Conservation (phyloP, 2,113 vertebrate genomes). For the Fulica atra region DNA sequence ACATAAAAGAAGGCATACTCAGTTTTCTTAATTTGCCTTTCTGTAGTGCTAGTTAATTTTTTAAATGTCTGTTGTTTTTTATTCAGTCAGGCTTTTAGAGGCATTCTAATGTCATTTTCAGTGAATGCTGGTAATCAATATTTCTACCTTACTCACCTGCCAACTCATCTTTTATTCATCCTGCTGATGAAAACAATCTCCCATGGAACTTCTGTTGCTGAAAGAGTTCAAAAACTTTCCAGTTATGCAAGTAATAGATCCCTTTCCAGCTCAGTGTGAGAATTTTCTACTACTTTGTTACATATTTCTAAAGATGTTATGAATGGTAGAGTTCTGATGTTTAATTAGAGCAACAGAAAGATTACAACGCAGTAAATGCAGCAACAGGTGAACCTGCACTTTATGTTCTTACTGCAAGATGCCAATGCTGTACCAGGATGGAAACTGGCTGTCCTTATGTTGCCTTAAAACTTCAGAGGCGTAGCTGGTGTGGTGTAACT, state of each 20-base stretch:
- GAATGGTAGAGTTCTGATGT: not conserved
- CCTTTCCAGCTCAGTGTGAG: not conserved
- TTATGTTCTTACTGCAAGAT: not conserved
- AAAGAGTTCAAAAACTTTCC: not conserved
- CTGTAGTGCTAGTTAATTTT: not conserved
- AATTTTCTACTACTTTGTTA: not conserved
- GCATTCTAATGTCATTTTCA: conserved; percentile 2
- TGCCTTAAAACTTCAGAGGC: not conserved
- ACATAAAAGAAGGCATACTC: not conserved
- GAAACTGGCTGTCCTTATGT: not conserved
- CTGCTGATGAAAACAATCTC: conserved; percentile 18
- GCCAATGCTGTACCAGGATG: not conserved
- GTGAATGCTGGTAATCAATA: conserved; percentile 45
- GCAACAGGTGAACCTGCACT: not conserved
- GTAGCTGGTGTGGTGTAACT: not conserved
- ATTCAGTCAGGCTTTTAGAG: not conserved
- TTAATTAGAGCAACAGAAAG: not conserved
- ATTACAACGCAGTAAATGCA: not conserved
- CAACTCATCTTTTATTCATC: conserved; percentile 69
- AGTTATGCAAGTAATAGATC: not conserved
- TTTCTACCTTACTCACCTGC: conserved; percentile 28
- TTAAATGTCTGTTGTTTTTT: not conserved
- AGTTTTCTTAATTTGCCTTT: not conserved
- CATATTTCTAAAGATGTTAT: not conserved
- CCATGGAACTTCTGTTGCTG: not conserved